Evolutionary conservation across 2,113 vertebrate genomes (phyloP), one percentile per base, ranked within the genome.

Genomic region (Polypterus bichir): DNA sequence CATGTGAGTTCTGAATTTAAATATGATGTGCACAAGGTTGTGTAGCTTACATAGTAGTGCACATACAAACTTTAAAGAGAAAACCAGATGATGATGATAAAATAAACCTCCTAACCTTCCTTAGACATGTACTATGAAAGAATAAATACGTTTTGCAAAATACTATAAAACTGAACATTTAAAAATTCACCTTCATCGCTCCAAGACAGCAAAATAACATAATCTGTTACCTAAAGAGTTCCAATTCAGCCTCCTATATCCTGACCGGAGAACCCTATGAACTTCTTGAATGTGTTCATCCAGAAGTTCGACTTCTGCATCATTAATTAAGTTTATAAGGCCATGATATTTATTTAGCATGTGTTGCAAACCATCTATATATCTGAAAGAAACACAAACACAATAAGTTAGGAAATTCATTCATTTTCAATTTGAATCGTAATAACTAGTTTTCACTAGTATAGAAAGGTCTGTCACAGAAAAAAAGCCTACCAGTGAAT

Each of bases 221-320:
- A 27, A 27, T 27, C 27, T 27, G 27, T 73, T 79, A 91, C 96
- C 90, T 67, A 93, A 78, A 0, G 85, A 90, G 64, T 81, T 90
- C 94, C 95, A 97, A 48, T 81, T 96, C 27, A 97, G 64, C 61
- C 85, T 83, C 75, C 73, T 90, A 54, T 80, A 83, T 11, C 93
- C 96, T 46, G 76, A 57, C 48, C 74, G 51, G 59, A 99, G 76
- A 11, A 82, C 74, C 9, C 55, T 73, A 64, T 72, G 60, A 44
- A 97, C 73, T 0, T 78, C 77, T 64, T 82, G 70, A 49, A 92
- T 79, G 1, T 86, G 81, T 4, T 84, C 66, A 1, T 80, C 62
- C 48, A 98, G 79, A 63, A 98, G 89, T 4, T 65, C 1, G 0
- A 55, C 59, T 76, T 93, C 88, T 0, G 86, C 80, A 54, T 89